Conservation (phyloP, 2,797 vertebrate species). For the Babyrousa celebensis region DNA sequence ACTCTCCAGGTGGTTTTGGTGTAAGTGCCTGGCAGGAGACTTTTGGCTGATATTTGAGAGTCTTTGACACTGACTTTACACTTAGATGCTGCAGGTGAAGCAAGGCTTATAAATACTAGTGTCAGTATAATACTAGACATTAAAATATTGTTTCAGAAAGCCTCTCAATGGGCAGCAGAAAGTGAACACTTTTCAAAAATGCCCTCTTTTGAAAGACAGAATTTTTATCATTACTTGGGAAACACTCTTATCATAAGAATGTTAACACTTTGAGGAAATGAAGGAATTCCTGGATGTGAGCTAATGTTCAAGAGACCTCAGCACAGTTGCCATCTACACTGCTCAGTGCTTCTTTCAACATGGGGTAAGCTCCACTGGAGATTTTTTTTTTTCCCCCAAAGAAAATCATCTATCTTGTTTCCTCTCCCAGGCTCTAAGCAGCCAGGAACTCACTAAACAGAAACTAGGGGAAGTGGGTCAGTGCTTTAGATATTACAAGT, state of each 20-base stretch:
- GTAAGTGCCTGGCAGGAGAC: not conserved
- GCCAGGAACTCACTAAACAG: not conserved
- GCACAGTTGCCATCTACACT: not conserved
- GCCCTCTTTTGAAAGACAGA: not conserved
- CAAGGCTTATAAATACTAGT: not conserved
- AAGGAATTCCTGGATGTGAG: not conserved
- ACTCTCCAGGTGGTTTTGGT: not conserved
- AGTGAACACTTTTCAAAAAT: slow-evolving; percentile 37
- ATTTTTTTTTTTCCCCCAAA: not conserved
- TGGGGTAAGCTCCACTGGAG: not conserved
- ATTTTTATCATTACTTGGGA: not conserved
- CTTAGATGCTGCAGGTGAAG: slow-evolving; percentile 14
- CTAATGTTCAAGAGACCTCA: not conserved
- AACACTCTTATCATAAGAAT: not conserved
- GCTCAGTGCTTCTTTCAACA: not conserved
- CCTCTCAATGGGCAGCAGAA: not conserved
- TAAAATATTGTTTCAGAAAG: not conserved
- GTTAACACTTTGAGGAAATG: not conserved
- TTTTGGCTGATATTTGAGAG: not conserved
- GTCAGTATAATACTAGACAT: not conserved
- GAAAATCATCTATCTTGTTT: not conserved
- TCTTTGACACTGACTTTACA: not conserved
- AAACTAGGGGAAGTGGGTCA: not conserved
- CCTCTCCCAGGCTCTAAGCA: not conserved
- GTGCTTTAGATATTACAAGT: not conserved